A percentile compares a stretch with the other conserved stretches of the same genome.
Conservation (phyloP, 2,888 invertebrate species). For the Leptura quadrifasciata region DNA sequence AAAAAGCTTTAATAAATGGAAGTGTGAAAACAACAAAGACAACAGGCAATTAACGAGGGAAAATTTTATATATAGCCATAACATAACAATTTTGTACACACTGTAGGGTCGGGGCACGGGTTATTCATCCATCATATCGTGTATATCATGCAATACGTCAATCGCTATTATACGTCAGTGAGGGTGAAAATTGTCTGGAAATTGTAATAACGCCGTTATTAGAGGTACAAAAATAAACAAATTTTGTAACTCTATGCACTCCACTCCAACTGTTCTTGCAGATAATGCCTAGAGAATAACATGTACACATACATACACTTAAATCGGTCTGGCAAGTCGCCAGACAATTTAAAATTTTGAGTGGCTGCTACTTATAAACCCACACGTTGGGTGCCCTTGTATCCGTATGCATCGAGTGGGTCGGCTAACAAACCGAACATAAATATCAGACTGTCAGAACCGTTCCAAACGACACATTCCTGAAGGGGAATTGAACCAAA, state of each 20-base stretch:
- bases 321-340: conserved; percentile 18
- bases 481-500: conserved; percentile 34
- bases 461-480: conserved; percentile 19
- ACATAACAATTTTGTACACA: too few relatives aligned
- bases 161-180: neutral
- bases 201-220: neutral
- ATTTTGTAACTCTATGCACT: neutral
- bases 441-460: conserved; percentile 22
- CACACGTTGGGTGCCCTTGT: conserved; percentile 16
- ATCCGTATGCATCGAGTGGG: conserved; percentile 24
- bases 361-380: conserved; percentile 28
- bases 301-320: neutral
- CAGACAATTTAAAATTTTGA: conserved; percentile 26
- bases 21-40: too few relatives aligned
- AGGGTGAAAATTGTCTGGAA: neutral
- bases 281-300: neutral
- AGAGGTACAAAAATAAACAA: conserved; percentile 21
- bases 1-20: too few relatives aligned
- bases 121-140: too few relatives aligned
- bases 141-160: too few relatives aligned
- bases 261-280: conserved; percentile 15
- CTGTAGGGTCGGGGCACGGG: too few relatives aligned
- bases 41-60: too few relatives aligned
- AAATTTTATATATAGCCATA: too few relatives aligned
- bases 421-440: conserved; percentile 24